phyloP scores from a whole-genome alignment of 2,113 vertebrate genomes.

The Sebastes fasciatus region DNA sequence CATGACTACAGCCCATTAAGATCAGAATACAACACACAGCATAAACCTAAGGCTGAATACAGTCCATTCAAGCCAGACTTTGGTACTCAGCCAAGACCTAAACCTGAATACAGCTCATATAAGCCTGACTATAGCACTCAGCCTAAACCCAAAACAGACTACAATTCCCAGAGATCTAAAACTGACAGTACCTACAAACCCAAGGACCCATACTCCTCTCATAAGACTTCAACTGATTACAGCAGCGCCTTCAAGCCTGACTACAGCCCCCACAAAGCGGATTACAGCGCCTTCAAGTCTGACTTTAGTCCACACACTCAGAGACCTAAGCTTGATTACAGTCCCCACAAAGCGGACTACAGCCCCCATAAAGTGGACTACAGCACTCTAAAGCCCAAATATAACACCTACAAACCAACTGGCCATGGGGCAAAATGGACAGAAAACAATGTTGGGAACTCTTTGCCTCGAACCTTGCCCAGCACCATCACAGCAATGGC shows the following conservation, averaged over 20 bases:
- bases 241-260: conserved; percentile 80
- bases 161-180: conserved; percentile 76
- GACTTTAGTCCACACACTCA: conserved; percentile 91
- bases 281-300: conserved; percentile 82
- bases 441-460: conserved; percentile 96
- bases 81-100: conserved; percentile 77
- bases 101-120: conserved; percentile 80
- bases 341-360: conserved; percentile 81
- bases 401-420: conserved; percentile 84
- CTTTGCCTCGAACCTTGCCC: conserved; percentile 92
- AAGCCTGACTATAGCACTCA: conserved; percentile 81
- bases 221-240: conserved; percentile 75
- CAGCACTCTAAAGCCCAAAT: conserved; percentile 83
- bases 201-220: conserved; percentile 76
- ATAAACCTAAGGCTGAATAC: conserved; percentile 78
- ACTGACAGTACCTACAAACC: conserved; percentile 75
- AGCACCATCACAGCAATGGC: conserved; percentile 87
- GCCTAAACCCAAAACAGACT: conserved; percentile 81
- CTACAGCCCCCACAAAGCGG: conserved; percentile 79
- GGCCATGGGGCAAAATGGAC: conserved; percentile 95
- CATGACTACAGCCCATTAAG: conserved; percentile 83
- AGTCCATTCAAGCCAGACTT: conserved; percentile 80
- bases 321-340: conserved; percentile 83
- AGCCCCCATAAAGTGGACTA: conserved; percentile 81
- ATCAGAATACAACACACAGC: conserved; percentile 78